These are phyloP conservation scores for Argyrosomus japonicus DNA, from an alignment of 2,113 vertebrate genomes.

Conservation along the genomic window DNA sequence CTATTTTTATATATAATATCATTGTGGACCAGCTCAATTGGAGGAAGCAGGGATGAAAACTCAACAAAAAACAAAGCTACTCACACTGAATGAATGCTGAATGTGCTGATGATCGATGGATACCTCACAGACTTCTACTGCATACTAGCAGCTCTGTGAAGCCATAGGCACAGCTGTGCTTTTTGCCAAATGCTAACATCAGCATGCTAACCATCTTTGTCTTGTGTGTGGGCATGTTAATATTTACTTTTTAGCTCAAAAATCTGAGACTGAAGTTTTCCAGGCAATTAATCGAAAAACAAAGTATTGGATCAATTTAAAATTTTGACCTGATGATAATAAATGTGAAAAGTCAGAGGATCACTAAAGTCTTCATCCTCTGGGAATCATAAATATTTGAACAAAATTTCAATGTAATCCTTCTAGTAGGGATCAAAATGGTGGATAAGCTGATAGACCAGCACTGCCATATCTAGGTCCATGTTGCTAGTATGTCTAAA, in stretches of 20 bases:
- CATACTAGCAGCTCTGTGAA: background rate
- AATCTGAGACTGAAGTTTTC: background rate
- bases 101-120: background rate
- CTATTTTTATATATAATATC: constrained; percentile 16
- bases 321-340: background rate
- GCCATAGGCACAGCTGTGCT: background rate
- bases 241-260: background rate
- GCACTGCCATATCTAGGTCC: background rate
- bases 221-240: background rate
- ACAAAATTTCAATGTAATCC: background rate
- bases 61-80: background rate
- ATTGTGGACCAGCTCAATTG: constrained; percentile 16
- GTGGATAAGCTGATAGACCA: background rate
- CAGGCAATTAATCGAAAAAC: background rate
- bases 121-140: constrained; percentile 3
- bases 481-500: background rate
- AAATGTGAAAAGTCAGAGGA: background rate
- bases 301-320: background rate
- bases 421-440: background rate
- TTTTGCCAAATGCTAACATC: background rate
- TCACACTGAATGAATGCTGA: constrained; percentile 4
- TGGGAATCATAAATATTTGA: background rate
- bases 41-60: background rate
- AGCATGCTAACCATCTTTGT: background rate
- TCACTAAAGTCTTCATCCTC: background rate